Evolutionary conservation across 2,113 vertebrate genomes (phyloP).

Genomic region (Cercopithecus mona): DNA sequence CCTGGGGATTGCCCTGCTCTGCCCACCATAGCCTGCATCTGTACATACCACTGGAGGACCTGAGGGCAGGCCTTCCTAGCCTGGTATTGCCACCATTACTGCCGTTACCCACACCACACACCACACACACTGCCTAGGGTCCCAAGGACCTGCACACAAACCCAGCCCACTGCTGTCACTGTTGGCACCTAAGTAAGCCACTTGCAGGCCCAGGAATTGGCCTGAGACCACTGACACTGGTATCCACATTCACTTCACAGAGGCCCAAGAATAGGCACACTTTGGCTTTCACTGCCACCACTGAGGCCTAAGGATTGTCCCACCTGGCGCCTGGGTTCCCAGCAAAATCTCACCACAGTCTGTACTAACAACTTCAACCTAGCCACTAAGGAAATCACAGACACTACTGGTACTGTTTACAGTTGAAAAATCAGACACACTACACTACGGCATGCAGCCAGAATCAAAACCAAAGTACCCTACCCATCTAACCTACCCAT

Average conservation of each 20-base stretch:
- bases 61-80: not conserved
- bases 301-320: not conserved
- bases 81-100: not conserved
- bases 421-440: not conserved
- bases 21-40: not conserved
- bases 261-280: not conserved
- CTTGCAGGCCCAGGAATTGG: not conserved
- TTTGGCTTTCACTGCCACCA: not conserved
- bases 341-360: not conserved
- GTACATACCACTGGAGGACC: not conserved
- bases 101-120: not conserved
- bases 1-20: not conserved
- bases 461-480: not conserved
- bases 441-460: not conserved
- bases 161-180: not conserved
- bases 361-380: not conserved
- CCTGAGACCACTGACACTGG: not conserved
- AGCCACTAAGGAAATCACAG: not conserved
- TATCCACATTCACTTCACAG: not conserved
- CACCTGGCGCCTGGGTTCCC: not conserved
- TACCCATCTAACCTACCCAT: not conserved
- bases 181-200: not conserved
- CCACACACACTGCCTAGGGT: not conserved
- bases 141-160: not conserved
- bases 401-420: not conserved